A percentile compares a stretch with the other conserved stretches of the same genome.
Evolutionary conservation across 2,113 vertebrate genomes (phyloP).

Genomic region (Silurus asotus): DNA sequence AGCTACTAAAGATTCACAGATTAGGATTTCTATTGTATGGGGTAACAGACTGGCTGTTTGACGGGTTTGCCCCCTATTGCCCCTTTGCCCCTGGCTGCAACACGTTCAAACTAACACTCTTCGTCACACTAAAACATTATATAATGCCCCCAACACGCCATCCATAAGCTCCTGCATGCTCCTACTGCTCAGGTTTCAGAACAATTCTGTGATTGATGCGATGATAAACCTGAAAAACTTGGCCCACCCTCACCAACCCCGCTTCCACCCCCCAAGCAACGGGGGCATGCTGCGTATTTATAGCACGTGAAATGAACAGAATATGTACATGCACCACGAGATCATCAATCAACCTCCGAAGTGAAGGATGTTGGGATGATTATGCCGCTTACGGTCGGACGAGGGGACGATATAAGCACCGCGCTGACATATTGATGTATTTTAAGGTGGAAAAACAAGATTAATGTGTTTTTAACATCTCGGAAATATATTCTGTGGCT

Average conservation of each 20-base stretch:
- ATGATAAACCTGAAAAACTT: not conserved
- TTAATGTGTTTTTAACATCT: constrained; percentile 24
- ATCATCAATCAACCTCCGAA: constrained; percentile 28
- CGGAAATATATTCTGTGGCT: not conserved
- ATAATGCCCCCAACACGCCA: not conserved
- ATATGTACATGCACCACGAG: constrained; percentile 10
- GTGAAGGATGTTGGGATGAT: constrained; percentile 34
- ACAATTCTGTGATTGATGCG: constrained; percentile 20
- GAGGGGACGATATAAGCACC: not conserved
- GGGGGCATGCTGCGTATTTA: constrained; percentile 1
- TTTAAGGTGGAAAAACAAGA: constrained; percentile 19
- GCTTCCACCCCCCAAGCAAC: not conserved
- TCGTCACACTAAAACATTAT: too few species aligned
- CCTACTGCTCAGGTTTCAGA: not conserved
- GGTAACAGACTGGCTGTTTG: too few species aligned
- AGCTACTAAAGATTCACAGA: too few species aligned
- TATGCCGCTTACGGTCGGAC: constrained; percentile 26
- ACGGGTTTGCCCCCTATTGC: too few species aligned
- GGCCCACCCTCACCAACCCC: not conserved
- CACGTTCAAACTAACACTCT: not conserved
- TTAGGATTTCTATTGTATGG: too few species aligned
- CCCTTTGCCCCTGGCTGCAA: not conserved
- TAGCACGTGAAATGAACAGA: constrained; percentile 2
- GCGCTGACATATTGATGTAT: constrained; percentile 28
- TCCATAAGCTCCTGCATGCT: not conserved